A percentile compares a stretch with the other conserved stretches of the same genome.
These are phyloP conservation scores for Amiota mariae DNA, from an alignment of 2,888 invertebrate species.

Conservation along the genomic window DNA sequence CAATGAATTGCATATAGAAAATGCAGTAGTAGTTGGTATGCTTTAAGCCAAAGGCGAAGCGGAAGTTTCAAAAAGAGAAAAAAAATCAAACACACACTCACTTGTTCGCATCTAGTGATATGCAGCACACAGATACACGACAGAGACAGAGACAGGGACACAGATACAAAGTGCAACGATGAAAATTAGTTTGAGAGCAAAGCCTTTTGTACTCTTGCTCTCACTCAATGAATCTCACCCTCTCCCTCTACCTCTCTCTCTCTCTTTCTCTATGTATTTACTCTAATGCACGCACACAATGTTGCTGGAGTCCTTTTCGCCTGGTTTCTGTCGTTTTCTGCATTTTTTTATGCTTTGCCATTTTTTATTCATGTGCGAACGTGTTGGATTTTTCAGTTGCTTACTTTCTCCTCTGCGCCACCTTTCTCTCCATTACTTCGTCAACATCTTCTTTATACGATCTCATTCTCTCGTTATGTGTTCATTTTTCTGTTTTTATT, in stretches of 20 bases:
- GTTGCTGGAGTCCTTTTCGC: no score
- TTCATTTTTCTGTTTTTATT: not conserved
- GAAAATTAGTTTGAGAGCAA: constrained; percentile 33
- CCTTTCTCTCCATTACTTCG: not conserved
- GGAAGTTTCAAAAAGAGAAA: constrained; percentile 24
- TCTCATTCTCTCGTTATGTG: not conserved
- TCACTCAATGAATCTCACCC: no score
- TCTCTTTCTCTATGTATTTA: not conserved
- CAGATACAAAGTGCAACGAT: not conserved
- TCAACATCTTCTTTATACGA: not conserved
- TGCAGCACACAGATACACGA: not conserved
- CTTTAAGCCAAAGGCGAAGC: constrained; percentile 14
- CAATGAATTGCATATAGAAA: not conserved
- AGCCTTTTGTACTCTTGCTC: not conserved
- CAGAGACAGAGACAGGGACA: no score
- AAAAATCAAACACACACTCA: constrained; percentile 14
- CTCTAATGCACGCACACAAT: no score
- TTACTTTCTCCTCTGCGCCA: no score
- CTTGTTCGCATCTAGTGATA: not conserved
- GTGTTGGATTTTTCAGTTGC: not conserved
- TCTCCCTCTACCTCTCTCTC: not conserved
- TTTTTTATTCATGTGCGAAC: constrained; percentile 19
- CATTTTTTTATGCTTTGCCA: constrained; percentile 18
- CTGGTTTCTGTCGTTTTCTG: not conserved
- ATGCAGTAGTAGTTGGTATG: not conserved